These are phyloP conservation scores for Drosophila oshimai DNA, from an alignment of 1,140 invertebrate species.

Conservation along the genomic window DNA sequence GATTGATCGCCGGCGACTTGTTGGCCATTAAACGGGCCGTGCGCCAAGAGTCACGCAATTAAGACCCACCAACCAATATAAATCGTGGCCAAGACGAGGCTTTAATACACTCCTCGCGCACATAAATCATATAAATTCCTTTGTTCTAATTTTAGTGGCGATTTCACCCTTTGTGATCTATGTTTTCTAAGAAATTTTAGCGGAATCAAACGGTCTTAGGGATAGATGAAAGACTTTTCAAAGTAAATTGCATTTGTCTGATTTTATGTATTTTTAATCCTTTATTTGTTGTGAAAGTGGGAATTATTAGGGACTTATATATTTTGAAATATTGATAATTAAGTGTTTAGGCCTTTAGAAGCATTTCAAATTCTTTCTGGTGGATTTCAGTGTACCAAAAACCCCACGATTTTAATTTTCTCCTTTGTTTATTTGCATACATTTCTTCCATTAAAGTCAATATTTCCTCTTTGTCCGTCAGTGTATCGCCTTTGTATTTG, in stretches of 20 bases:
- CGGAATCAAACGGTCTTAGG: background rate
- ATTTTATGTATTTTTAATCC: background rate
- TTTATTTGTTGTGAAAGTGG: background rate
- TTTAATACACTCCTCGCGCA: slow-evolving; percentile 12
- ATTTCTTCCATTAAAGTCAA: background rate
- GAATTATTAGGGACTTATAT: too few relatives aligned
- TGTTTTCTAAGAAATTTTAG: background rate
- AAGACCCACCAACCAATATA: slow-evolving; percentile 30
- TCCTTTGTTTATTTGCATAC: background rate
- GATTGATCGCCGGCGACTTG: slow-evolving; percentile 68
- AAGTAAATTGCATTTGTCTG: background rate
- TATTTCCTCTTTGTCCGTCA: slow-evolving; percentile 1
- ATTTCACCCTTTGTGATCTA: background rate
- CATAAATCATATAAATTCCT: slow-evolving; percentile 41
- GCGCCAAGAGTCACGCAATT: slow-evolving; percentile 68
- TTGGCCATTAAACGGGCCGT: slow-evolving; percentile 67
- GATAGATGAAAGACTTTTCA: background rate
- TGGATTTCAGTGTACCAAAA: too few relatives aligned
- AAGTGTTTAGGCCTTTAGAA: too few relatives aligned
- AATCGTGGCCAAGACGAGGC: slow-evolving; percentile 34
- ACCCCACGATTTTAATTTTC: background rate
- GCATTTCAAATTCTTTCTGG: too few relatives aligned
- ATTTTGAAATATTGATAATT: too few relatives aligned
- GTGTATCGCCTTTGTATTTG: background rate
- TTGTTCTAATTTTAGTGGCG: slow-evolving; percentile 38